A percentile compares a stretch with the other conserved stretches of the same genome.
Conservation (phyloP, 2,888 invertebrate species). For the Philonicus albiceps region DNA sequence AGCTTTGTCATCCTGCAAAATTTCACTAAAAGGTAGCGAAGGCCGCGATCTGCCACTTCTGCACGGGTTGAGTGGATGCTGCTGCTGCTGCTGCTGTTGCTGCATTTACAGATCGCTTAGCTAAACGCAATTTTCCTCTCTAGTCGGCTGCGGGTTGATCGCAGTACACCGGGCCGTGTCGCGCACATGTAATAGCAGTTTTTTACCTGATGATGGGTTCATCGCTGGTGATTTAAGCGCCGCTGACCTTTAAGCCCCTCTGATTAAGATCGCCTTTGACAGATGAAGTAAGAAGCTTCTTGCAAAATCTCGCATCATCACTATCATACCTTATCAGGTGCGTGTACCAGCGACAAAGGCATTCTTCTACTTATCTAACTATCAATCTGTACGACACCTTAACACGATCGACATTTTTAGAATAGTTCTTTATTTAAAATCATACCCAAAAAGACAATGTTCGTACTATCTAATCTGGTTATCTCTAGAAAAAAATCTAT, state of each 20-base stretch:
- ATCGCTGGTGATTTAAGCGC: slow-evolving; percentile 22
- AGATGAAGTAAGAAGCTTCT: slow-evolving; percentile 33
- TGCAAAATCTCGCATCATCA: slow-evolving; percentile 7
- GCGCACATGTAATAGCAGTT: not conserved
- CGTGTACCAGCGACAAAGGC: not conserved
- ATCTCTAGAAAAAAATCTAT: not conserved
- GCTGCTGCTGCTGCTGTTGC: not conserved
- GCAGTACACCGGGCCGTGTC: not conserved
- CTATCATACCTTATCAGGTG: slow-evolving; percentile 19
- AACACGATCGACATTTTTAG: not conserved
- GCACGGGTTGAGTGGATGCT: not conserved
- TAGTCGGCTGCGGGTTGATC: not conserved
- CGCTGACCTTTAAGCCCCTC: slow-evolving; percentile 37
- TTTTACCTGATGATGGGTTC: slow-evolving; percentile 38
- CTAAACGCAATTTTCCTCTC: slow-evolving; percentile 32
- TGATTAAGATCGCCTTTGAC: slow-evolving; percentile 36
- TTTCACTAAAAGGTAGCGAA: slow-evolving; percentile 32
- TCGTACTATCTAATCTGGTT: not conserved
- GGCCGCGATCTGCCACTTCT: not conserved
- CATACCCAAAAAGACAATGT: not conserved
- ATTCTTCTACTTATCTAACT: not conserved
- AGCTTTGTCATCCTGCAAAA: slow-evolving; percentile 34
- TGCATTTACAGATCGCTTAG: too few species aligned
- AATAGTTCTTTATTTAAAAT: not conserved
- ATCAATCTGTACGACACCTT: not conserved